phyloP scores from a whole-genome alignment of 2,888 invertebrate genomes.

The Brachyptera putata region DNA sequence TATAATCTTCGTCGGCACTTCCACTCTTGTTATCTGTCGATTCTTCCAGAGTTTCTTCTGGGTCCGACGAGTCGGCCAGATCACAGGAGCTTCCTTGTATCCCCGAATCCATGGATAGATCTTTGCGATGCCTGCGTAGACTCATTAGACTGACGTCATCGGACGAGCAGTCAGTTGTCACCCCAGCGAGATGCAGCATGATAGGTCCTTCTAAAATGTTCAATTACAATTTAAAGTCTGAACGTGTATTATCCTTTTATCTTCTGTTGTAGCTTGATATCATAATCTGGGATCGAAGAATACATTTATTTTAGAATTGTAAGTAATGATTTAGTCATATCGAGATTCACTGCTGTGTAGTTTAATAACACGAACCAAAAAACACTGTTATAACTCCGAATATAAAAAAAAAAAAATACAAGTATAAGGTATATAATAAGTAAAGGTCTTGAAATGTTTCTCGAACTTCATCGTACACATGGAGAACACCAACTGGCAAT shows the following conservation, averaged over 20 bases:
- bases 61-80: slow-evolving; percentile 23
- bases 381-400: too few species aligned
- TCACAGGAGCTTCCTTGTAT: slow-evolving; percentile 32
- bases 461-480: too few species aligned
- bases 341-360: too few species aligned
- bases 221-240: not conserved
- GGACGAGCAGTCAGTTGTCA: slow-evolving; percentile 29
- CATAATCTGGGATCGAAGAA: too few species aligned
- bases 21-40: not conserved
- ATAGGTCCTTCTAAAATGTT: slow-evolving; percentile 1
- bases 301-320: too few species aligned
- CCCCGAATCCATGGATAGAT: slow-evolving; percentile 32
- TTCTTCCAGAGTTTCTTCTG: not conserved
- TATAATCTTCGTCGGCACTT: not conserved
- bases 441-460: too few species aligned
- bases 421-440: too few species aligned
- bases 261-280: not conserved
- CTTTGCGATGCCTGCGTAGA: slow-evolving; percentile 21
- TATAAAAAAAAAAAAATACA: too few species aligned
- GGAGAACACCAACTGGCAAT: too few species aligned
- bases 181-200: slow-evolving; percentile 27
- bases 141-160: slow-evolving; percentile 22
- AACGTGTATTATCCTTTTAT: not conserved
- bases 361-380: too few species aligned
- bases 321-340: too few species aligned